Evolutionary conservation across 2,797 vertebrate genomes (phyloP), one percentile per base, ranked within the genome.

Genomic region (Microchirus variegatus): DNA sequence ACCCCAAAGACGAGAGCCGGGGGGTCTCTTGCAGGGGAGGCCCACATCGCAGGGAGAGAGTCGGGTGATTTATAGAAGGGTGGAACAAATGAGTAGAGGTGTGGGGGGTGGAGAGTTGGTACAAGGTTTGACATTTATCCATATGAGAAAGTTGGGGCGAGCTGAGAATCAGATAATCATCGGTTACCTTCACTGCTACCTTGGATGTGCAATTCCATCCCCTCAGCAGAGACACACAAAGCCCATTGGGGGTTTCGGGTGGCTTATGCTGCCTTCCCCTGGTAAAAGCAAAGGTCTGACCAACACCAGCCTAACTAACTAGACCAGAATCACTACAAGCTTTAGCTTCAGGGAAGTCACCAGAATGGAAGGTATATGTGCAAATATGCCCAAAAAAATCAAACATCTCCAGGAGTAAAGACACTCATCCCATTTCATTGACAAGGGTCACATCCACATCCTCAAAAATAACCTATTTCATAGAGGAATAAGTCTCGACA

Each of bases 171-270:
- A 64, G 80, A 78, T 86, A 80, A 86, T 87, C 80, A 84, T 18
- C 78, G 80, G 83, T 75, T 82, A 77, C 76, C 73, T 76, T 68
- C 57, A 69, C 51, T 59, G 77, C 82, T 90, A 90, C 84, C 89
- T 89, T 80, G 84, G 81, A 89, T 87, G 87, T 90, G 83, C 89
- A 87, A 90, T 76, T 78, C 73, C 81, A 90, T 81, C 79, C 75
- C 53, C 70, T 71, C 67, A 59, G 75, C 77, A 75, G 78, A 82
- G 67, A 80, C 53, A 69, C 64, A 89, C 74, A 84, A 84, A 80
- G 79, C 87, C 73, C 86, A 73, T 68, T 18, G 83, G 87, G 87
- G 80, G 68, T 87, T 87, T 91, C 87, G 59, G 65, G 67, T 90
- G 63, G 67, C 75, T 70, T 47, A 59, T 41, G 54, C 69, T 40